Base-by-base conservation (phyloP, 2,797 vertebrate genomes). In the Danio kyathit region DNA sequence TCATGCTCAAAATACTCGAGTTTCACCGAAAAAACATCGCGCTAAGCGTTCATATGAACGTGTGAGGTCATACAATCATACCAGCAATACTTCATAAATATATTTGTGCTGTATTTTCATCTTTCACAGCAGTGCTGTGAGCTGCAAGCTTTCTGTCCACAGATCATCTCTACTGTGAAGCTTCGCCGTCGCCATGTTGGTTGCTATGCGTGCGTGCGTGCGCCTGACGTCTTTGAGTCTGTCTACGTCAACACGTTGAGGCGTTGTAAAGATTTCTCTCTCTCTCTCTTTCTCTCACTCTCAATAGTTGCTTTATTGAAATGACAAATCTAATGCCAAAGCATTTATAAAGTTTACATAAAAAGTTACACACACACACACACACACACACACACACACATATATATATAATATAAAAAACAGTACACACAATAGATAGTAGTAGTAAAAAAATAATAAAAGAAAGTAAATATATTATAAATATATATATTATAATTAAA, bases 121-220 rank as follows among this genome's bases (percentile, higher is more conserved):
- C 10, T 21, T 40, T 74, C 10, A 17, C 21, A 19, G 49, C 4
- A 66, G 57, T 52, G 51, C 21, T 44, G 19, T 19, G 57, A 49
- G 14, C 79, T 61, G 77, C 21, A 21, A 40, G 49, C 67, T 54
- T 52, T 17, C 51, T 43, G n/a, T 59, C 54, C 10, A 29, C 14
- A 17, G n/a, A 16, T 13, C 65, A 43, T 73, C 44, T 1, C 73
- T 59, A 41, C 56, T 5, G 38, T 38, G 48, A 92, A 82, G 92
- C 92, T 91, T 93, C 82, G 6, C 84, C 81, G 92, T 92, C 92
- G 91, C 92, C 93, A 94, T 93, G 90, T 89, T 87, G 91, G 94
- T 94, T 95, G 93, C 93, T 94, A 94, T 78, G 93, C 78, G 29
- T 74, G 84, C 29, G 29, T 29, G 29, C 9, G 7, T 63, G 3